Percentiles rank a stretch among this genome's conserved stretches.
phyloP scores from a whole-genome alignment of 37 sponge, comb jelly and placozoan species.

The Cliona cf. orientalis region DNA sequence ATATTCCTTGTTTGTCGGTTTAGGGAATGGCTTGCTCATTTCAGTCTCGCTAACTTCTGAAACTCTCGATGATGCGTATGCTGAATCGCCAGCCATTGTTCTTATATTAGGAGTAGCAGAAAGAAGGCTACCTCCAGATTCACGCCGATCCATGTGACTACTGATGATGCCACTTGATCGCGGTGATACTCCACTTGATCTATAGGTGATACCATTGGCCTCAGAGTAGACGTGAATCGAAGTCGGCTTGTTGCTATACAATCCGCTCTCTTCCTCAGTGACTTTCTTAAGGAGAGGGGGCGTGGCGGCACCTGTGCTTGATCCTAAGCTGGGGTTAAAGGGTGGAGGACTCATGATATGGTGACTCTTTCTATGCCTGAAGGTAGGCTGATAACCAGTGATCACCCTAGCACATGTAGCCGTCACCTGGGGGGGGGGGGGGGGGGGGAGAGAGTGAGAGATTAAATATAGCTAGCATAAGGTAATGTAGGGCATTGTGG shows the following conservation, averaged over 20 bases:
- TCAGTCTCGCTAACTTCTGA: too few relatives aligned
- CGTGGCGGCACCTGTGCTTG: not conserved
- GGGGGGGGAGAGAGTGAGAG: not conserved
- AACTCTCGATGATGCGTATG: too few relatives aligned
- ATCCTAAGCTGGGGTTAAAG: not conserved
- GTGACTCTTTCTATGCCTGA: not conserved
- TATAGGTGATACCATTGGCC: too few relatives aligned
- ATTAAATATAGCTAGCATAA: not conserved
- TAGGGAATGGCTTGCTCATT: too few relatives aligned
- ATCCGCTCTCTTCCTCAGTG: conserved; percentile 14
- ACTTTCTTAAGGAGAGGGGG: not conserved
- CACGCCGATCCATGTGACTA: too few relatives aligned
- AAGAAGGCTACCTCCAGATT: too few relatives aligned
- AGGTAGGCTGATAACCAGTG: not conserved
- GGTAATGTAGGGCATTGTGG: not conserved
- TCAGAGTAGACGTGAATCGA: too few relatives aligned
- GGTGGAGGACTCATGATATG: not conserved
- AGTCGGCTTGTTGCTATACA: too few relatives aligned
- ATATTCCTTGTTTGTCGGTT: too few relatives aligned
- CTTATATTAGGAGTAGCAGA: too few relatives aligned
- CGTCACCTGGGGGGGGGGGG: conserved; percentile 4
- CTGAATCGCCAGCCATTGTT: too few relatives aligned
- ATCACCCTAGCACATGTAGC: conserved; percentile 8
- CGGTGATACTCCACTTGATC: too few relatives aligned
- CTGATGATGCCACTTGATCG: not conserved